Evolutionary conservation across 2,113 vertebrate species (phyloP).

Genomic region (Progne subis): DNA sequence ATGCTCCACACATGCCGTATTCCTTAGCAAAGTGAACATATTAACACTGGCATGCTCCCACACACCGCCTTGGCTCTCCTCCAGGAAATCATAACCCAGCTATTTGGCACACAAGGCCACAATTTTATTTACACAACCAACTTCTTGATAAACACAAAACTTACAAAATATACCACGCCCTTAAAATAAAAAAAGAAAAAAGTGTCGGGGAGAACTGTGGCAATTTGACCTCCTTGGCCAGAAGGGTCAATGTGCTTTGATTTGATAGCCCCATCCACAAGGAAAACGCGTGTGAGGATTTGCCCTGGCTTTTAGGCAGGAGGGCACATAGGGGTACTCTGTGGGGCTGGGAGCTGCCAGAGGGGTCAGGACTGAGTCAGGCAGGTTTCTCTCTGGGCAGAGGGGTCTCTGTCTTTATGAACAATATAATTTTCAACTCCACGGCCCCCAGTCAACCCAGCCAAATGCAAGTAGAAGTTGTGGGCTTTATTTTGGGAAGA

Average conservation of each 20-base stretch:
- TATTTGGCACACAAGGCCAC: conserved; percentile 41
- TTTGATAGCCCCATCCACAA: neutral
- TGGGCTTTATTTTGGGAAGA: neutral
- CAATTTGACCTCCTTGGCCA: neutral
- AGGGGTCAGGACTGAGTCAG: neutral
- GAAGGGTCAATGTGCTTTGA: neutral
- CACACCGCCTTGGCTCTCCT: conserved; percentile 51
- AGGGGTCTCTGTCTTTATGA: neutral
- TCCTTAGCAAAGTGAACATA: conserved; percentile 68
- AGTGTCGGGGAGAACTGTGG: neutral
- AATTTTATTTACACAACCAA: conserved; percentile 70
- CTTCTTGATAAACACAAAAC: conserved; percentile 64
- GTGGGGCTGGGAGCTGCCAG: neutral
- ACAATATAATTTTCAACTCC: neutral
- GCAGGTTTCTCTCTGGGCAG: neutral
- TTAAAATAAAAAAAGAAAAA: conserved; percentile 20
- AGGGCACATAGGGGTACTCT: accelerated
- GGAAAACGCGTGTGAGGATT: neutral
- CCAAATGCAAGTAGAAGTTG: neutral
- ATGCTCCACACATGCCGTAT: conserved; percentile 54
- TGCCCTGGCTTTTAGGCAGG: neutral
- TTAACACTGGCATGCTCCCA: conserved; percentile 68
- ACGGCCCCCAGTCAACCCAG: neutral
- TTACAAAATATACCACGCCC: conserved; percentile 44
- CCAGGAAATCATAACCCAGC: conserved; percentile 59